These are phyloP conservation scores for Phymanthus crucifer DNA, from an alignment of 92 coral and sea anemone species.

Conservation along the genomic window DNA sequence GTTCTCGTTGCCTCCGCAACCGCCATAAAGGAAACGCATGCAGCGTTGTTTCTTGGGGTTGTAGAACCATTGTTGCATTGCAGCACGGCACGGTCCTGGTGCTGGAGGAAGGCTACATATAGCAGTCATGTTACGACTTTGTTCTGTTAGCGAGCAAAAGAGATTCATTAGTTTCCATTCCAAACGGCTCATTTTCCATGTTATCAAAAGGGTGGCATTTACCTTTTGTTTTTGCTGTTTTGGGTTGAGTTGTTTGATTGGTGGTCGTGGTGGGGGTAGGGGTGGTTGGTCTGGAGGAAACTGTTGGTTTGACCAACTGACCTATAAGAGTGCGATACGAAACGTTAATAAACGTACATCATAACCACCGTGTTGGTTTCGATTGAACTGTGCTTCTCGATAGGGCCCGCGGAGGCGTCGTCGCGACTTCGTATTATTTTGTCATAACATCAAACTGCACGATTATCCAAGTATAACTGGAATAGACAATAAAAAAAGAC, in stretches of 20 bases:
- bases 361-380: too few relatives aligned
- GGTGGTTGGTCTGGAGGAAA: neutral
- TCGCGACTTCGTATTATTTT: too few relatives aligned
- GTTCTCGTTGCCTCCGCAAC: slow-evolving; percentile 88
- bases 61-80: slow-evolving; percentile 77
- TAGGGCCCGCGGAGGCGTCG: too few relatives aligned
- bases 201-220: neutral
- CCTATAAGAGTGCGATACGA: neutral
- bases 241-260: slow-evolving; percentile 1
- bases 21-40: slow-evolving; percentile 70
- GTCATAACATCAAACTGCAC: too few relatives aligned
- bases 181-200: neutral
- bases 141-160: neutral
- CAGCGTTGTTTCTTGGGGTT: slow-evolving; percentile 63
- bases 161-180: too few relatives aligned
- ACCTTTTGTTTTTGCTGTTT: slow-evolving; percentile 20
- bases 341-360: neutral
- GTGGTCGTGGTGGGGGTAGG: neutral
- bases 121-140: slow-evolving; percentile 10
- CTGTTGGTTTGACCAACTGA: neutral
- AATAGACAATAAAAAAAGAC: neutral
- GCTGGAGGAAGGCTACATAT: slow-evolving; percentile 51
- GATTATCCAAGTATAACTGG: too few relatives aligned
- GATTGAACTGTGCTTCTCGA: too few relatives aligned
- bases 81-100: slow-evolving; percentile 74